Evolutionary conservation across 2,888 invertebrate species (phyloP), one percentile per base, ranked within the genome.

Genomic region (Cenopis cana): DNA sequence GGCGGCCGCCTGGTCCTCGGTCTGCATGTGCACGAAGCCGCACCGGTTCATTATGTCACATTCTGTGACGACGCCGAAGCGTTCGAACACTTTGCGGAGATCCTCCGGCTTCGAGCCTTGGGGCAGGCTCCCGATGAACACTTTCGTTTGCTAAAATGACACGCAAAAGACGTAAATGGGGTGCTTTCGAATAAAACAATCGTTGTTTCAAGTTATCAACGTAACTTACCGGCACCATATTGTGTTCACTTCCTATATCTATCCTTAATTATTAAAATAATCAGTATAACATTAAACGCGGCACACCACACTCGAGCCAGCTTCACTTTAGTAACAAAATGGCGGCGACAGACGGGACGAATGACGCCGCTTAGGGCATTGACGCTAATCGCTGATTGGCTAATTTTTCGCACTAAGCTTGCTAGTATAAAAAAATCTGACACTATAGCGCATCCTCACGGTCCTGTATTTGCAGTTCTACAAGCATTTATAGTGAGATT

Each of bases 11-110:
- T 98, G 96, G 65, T 97, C 96, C 80, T 95, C 95, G 20, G 96
- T 96, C 83, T 97, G 96, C 96, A 98, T 96, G 89, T 98, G 98
- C 62, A 99, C 97, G 91, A 99, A 99, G 11, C 98, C 98, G 88
- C 98, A 99, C 74, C 98, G 96, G 87, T 98, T 98, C 93, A 98
- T 97, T 72, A 99, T 97, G 86, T 98, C 98, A 89, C 98, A 98
- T 89, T 99, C 98, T 18, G 97, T 97, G 8, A 99, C 98, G 69
- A 95, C 95, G 57, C 98, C 98, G 88, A 96, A 98, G 66, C 96
- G 96, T 77, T 97, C 96, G 91, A 99, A 98, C 62, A 98, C 93
- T 76, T 95, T 95, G 59, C 97, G 94, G 57, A 98, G 94, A 81
- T 98, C 98, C 80, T 97, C 96, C 68, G 96, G 95, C 81, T 97